These are phyloP conservation scores for Willowsia nigromaculata DNA, from an alignment of 2,888 invertebrate genomes.

Conservation along the genomic window DNA sequence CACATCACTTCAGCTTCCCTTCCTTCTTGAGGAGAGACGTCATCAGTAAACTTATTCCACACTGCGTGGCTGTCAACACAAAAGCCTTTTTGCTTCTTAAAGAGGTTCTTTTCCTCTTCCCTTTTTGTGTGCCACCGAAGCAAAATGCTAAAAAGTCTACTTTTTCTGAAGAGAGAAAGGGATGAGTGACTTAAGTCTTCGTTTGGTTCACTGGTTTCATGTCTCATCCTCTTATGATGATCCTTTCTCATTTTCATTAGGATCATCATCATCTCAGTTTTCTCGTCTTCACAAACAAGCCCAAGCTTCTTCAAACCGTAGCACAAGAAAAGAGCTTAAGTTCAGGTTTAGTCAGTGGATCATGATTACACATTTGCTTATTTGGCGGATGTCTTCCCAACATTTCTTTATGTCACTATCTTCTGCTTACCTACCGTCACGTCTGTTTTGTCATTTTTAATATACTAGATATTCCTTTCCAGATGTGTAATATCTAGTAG, in stretches of 20 bases:
- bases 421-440: background rate
- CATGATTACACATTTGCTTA: background rate
- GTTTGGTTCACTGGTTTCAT: background rate
- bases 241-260: slow-evolving; percentile 37
- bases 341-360: background rate
- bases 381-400: slow-evolving; percentile 1
- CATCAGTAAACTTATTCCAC: slow-evolving; percentile 3
- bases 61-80: background rate
- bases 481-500: too few species aligned
- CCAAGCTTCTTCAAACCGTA: background rate
- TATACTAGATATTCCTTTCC: background rate
- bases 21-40: background rate
- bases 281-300: background rate
- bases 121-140: background rate
- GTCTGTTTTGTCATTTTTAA: slow-evolving; percentile 6
- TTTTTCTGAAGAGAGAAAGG: background rate
- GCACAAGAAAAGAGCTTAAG: background rate
- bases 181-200: slow-evolving; percentile 31
- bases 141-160: background rate
- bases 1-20: background rate
- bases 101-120: background rate
- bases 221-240: slow-evolving; percentile 14
- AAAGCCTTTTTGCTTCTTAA: background rate
- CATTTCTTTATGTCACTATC: background rate
- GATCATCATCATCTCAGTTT: background rate